A percentile compares a stretch with the other conserved stretches of the same genome.
phyloP scores from a whole-genome alignment of 2,113 vertebrate species.

The Microcebus ravelobensis region DNA sequence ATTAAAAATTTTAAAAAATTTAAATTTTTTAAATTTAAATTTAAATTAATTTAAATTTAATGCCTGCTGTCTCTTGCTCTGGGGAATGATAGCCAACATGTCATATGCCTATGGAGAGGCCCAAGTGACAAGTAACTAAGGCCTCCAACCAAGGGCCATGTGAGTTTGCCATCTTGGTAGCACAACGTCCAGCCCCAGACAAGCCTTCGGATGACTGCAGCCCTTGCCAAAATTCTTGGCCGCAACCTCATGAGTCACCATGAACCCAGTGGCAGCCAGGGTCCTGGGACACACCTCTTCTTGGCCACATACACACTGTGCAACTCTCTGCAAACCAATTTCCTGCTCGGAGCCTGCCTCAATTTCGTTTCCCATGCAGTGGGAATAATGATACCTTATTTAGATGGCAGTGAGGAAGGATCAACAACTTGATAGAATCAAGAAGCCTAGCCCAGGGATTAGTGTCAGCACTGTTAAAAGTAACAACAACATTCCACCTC shows the following conservation, averaged over 20 bases:
- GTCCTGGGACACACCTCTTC: not conserved
- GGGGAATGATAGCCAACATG: not conserved
- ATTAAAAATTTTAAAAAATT: no score
- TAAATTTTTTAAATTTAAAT: no score
- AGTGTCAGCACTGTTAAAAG: not conserved
- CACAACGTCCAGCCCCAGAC: not conserved
- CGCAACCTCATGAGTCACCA: not conserved
- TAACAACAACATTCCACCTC: no score
- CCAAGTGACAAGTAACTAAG: not conserved
- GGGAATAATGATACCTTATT: not conserved
- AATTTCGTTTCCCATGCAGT: not conserved
- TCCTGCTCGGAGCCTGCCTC: no score
- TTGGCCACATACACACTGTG: not conserved
- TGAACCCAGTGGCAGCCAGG: not conserved
- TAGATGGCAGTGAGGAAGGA: not conserved
- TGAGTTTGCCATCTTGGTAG: not conserved
- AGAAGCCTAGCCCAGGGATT: not conserved
- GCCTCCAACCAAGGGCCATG: not conserved
- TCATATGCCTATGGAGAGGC: not conserved
- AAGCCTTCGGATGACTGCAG: not conserved
- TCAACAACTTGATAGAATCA: not conserved
- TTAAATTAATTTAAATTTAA: no score
- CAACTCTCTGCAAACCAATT: not conserved
- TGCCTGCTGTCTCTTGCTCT: not conserved
- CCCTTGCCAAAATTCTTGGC: not conserved